Base-by-base conservation (phyloP, 2,888 invertebrate genomes). In the Xanthorhoe spadicearia region DNA sequence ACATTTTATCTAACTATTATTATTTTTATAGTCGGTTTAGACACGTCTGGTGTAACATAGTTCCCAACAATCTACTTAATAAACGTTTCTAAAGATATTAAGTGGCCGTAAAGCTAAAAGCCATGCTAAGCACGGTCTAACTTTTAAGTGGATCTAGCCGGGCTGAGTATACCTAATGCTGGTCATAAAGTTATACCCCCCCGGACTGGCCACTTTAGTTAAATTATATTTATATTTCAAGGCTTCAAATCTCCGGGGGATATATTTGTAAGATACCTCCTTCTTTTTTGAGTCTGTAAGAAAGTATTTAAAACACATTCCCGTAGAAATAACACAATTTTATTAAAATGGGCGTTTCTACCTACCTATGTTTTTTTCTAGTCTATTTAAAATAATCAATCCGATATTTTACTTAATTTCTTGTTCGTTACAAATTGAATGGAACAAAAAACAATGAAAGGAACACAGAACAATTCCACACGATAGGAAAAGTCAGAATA, bases 101-200 rank as follows among this genome's bases (percentile, higher is more conserved):
- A 28, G 38, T 55, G 57, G 55, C 61, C 66, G 61, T 71, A 71
- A 68, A 68, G 59, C 64, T 71, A 71, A 71, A 71, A 66, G 64
- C 60, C 51, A 50, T 46, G 55, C 43, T 65, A 64, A 63, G 58
- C 64, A 59, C 50, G 50, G 63, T 17, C 56, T 64, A 72, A 72
- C 69, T 72, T 72, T 69, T 64, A 70, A 70, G 70, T 72, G 70
- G 61, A 63, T 61, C 55, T 54, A 63, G 60, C n/a, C 23, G 59
- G 61, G 66, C 61, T 52, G 58, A 48, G 56, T 10, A 28, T 66
- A 66, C 17, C 43, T 64, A 64, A 62, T 49, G 60, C 50, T 56
- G 52, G 64, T 58, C 62, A 60, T 68, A 64, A 72, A 68, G 52
- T 57, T 56, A 19, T 58, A 57, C 18, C 46, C 38, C n/a, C 50